Percentiles rank a stretch among this genome's conserved stretches.
Conservation (phyloP, 2,113 vertebrate species). For the Plecotus auritus region DNA sequence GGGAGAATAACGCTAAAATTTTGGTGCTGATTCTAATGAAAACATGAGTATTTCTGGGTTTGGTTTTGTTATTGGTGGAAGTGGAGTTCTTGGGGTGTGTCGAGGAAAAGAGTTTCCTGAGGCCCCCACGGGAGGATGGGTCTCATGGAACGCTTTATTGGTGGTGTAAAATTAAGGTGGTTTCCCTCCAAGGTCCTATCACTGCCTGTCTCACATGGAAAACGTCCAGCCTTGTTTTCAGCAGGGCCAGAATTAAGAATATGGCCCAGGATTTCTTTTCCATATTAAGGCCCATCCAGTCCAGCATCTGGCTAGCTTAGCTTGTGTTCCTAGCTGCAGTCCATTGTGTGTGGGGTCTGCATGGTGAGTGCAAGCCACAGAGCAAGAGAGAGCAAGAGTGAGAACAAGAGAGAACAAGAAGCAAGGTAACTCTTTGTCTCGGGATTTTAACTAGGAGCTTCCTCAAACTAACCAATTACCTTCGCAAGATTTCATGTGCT, state of each 20-base stretch:
- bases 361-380: background rate
- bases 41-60: background rate
- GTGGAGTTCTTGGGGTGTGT: background rate
- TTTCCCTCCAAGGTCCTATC: too few relatives aligned
- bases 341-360: background rate
- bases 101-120: too few relatives aligned
- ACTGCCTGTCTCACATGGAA: too few relatives aligned
- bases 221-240: too few relatives aligned
- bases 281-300: background rate
- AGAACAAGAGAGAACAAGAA: background rate
- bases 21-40: background rate
- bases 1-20: background rate
- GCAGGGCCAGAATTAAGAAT: background rate
- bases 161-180: too few relatives aligned
- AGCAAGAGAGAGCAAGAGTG: background rate
- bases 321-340: too few relatives aligned
- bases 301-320: too few relatives aligned
- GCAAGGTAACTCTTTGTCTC: too few relatives aligned
- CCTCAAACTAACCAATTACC: background rate
- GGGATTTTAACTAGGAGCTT: background rate
- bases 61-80: background rate
- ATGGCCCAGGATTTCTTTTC: background rate
- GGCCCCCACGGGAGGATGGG: too few relatives aligned
- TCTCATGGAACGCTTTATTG: too few relatives aligned
- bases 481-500: background rate